Base-by-base conservation (phyloP, 2,113 vertebrate genomes). In the Alethe diademata region DNA sequence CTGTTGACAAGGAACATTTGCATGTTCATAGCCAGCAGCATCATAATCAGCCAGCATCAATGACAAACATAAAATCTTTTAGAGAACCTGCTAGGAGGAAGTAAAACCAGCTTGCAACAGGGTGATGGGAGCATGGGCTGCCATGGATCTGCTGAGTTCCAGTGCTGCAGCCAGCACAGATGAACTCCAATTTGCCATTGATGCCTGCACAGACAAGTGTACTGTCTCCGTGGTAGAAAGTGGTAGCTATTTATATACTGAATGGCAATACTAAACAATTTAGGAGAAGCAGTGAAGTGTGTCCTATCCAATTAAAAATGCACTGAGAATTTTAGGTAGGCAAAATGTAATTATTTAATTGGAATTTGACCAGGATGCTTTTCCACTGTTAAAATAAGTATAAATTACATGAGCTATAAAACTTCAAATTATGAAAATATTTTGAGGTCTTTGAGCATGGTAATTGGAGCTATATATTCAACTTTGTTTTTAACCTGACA, bases 401-500 rank as follows among this genome's bases (percentile, higher is more conserved):
- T 91, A 75, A 72, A 95, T 96, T 89, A 65, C 43, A 18, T 85
- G 66, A 92, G 35, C 92, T 76, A 72, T 94, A 73, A 80, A 86
- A 94, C 86, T 92, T 88, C 93, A 95, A 95, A 78, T 86, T 91
- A 51, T 58, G 88, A 89, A 94, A 88, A 81, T 94, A 78, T 97
- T 96, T 96, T 91, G 75, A 92, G 92, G 92, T 88, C 91, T 95
- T 90, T 74, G 82, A 95, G 83, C 78, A 23, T 91, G 76, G 58
- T 88, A 94, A 93, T 95, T 88, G 88, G 85, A 48, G 87, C 96
- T 93, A 90, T 93, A 95, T 95, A 95, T 96, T 95, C 89, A 89
- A 35, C 67, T 94, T 93, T 86, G 45, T 61, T 96, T 97, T 96
- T 86, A 92, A 71, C 78, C 67, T 92, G 91, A 88, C 90, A 93